phyloP scores from a whole-genome alignment of 1,140 invertebrate species.

The Bombus breviceps region DNA sequence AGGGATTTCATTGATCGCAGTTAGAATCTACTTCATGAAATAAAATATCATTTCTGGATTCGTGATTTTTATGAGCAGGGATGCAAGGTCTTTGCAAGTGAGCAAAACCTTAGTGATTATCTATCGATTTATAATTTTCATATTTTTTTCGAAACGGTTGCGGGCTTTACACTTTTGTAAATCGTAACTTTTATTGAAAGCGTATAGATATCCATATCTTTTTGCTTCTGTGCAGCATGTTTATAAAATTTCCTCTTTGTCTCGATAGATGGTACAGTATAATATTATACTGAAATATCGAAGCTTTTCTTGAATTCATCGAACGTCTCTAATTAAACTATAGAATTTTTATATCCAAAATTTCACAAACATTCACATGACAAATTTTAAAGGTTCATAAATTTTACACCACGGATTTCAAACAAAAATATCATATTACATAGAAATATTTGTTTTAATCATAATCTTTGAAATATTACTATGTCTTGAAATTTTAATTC shows the following conservation, averaged over 20 bases:
- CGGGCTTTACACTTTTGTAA: background rate
- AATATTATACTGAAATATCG: background rate
- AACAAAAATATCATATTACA: too few species aligned
- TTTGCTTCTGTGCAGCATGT: background rate
- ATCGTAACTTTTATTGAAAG: background rate
- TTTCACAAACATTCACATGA: too few species aligned
- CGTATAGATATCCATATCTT: background rate
- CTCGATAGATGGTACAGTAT: too few species aligned
- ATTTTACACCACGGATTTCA: too few species aligned
- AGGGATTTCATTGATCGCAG: background rate
- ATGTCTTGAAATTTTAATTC: background rate
- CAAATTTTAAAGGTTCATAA: too few species aligned
- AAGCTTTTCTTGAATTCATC: background rate
- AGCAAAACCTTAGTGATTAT: background rate
- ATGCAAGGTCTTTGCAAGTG: too few species aligned
- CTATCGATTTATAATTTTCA: background rate
- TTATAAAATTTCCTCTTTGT: background rate
- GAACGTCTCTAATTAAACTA: too few species aligned
- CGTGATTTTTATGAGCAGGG: background rate
- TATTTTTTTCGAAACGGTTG: background rate
- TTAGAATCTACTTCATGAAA: background rate
- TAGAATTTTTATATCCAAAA: too few species aligned
- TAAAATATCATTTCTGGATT: background rate
- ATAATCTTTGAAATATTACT: too few species aligned
- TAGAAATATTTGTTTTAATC: too few species aligned